phyloP scores from a whole-genome alignment of 2,888 invertebrate species.

The Amaurobius ferox region DNA sequence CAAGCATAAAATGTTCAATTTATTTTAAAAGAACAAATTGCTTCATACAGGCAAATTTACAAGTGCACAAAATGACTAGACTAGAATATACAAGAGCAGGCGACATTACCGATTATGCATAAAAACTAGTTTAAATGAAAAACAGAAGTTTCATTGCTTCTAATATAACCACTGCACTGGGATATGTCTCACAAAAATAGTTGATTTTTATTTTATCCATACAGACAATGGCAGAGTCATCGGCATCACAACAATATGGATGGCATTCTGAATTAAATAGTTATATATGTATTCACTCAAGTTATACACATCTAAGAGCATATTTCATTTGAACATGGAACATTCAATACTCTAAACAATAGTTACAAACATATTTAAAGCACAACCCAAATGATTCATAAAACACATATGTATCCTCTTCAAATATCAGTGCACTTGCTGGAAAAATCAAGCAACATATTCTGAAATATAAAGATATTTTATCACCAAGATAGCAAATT shows the following conservation, averaged over 20 bases:
- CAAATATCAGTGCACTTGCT: too few species aligned
- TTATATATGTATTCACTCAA: background rate
- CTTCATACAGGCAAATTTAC: slow-evolving; percentile 46
- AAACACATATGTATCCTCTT: too few species aligned
- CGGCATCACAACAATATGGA: slow-evolving; percentile 70
- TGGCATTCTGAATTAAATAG: slow-evolving; percentile 53
- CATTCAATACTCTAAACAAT: too few species aligned
- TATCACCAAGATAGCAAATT: too few species aligned
- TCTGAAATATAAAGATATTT: too few species aligned
- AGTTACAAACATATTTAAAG: too few species aligned
- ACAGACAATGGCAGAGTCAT: slow-evolving; percentile 56
- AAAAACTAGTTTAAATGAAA: slow-evolving; percentile 43
- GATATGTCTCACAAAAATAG: slow-evolving; percentile 64
- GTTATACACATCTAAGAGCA: slow-evolving; percentile 3
- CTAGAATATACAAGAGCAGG: slow-evolving; percentile 40
- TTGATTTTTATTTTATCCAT: slow-evolving; percentile 41
- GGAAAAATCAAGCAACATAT: too few species aligned
- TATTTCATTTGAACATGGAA: background rate
- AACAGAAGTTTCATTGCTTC: background rate
- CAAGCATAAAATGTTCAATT: background rate
- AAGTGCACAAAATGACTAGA: slow-evolving; percentile 68
- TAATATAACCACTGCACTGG: slow-evolving; percentile 46
- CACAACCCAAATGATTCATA: too few species aligned
- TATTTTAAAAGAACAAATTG: background rate
- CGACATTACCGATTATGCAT: slow-evolving; percentile 22